Conservation (phyloP, 2,888 invertebrate species). For the Podotricha telesiphe region DNA sequence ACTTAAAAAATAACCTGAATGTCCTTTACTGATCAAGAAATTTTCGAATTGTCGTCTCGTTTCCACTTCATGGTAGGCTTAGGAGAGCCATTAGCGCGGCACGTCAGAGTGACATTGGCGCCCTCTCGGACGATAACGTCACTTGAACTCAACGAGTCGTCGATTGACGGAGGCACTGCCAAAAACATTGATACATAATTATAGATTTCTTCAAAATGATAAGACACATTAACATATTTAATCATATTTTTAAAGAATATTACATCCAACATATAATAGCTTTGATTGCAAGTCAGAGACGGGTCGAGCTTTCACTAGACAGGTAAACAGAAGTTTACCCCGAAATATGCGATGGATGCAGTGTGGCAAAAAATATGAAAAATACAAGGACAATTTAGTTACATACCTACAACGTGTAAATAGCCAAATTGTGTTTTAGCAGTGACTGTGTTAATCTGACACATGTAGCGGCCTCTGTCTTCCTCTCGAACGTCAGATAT, state of each 20-base stretch:
- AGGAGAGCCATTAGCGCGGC: constrained; percentile 95
- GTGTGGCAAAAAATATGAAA: neutral
- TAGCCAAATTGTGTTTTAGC: constrained; percentile 97
- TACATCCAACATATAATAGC: too few relatives aligned
- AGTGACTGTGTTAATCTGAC: constrained; percentile 96
- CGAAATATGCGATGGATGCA: too few relatives aligned
- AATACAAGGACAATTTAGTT: neutral
- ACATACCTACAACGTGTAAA: constrained; percentile 95
- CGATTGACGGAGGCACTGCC: constrained; percentile 96
- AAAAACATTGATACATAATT: constrained; percentile 68
- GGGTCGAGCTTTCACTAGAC: neutral
- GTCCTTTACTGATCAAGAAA: constrained; percentile 93
- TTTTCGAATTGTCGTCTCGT: constrained; percentile 93
- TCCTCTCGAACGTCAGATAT: constrained; percentile 96
- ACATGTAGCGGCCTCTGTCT: constrained; percentile 96
- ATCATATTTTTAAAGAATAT: too few relatives aligned
- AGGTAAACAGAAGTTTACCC: too few relatives aligned
- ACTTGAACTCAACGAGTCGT: constrained; percentile 94
- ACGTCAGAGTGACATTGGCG: constrained; percentile 93
- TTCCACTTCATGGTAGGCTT: constrained; percentile 95
- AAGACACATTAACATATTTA: too few relatives aligned
- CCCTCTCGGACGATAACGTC: constrained; percentile 96
- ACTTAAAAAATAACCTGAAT: constrained; percentile 83
- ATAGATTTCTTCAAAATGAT: neutral
- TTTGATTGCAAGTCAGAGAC: too few relatives aligned